Evolutionary conservation across 2,888 invertebrate species (phyloP).

Genomic region (Eurois occulta): DNA sequence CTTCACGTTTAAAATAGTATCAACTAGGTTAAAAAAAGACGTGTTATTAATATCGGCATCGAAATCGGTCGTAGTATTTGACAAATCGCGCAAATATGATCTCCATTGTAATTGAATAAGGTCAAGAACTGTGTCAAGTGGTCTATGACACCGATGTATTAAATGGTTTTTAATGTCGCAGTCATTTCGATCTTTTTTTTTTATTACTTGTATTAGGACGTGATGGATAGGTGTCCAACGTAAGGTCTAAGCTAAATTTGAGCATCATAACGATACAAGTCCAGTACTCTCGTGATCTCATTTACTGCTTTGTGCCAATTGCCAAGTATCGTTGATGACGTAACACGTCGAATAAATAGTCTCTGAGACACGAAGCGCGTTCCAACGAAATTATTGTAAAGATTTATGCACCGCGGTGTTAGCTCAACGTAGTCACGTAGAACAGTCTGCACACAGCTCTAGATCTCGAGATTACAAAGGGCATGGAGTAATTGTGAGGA

Average conservation of each 20-base stretch:
- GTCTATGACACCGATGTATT: slow-evolving; percentile 42
- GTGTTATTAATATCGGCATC: slow-evolving; percentile 50
- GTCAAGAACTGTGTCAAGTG: slow-evolving; percentile 50
- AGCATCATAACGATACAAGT: slow-evolving; percentile 60
- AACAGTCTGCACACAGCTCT: slow-evolving; percentile 72
- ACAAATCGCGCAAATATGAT: slow-evolving; percentile 59
- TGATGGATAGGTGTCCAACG: slow-evolving; percentile 35
- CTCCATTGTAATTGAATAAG: slow-evolving; percentile 55
- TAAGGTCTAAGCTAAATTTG: slow-evolving; percentile 60
- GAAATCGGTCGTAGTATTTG: slow-evolving; percentile 47
- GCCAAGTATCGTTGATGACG: slow-evolving; percentile 62
- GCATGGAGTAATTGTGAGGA: slow-evolving; percentile 78
- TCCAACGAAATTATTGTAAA: slow-evolving; percentile 59
- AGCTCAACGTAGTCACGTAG: slow-evolving; percentile 52
- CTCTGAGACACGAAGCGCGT: slow-evolving; percentile 52
- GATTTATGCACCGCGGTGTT: slow-evolving; percentile 51
- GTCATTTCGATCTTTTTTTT: slow-evolving; percentile 47
- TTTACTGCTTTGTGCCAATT: slow-evolving; percentile 67
- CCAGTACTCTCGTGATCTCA: slow-evolving; percentile 65
- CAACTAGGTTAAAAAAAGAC: slow-evolving; percentile 33
- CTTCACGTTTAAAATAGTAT: slow-evolving; percentile 58
- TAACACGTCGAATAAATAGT: slow-evolving; percentile 64
- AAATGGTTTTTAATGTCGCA: slow-evolving; percentile 36
- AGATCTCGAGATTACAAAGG: slow-evolving; percentile 78
- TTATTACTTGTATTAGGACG: slow-evolving; percentile 30